Percentiles rank a stretch among this genome's conserved stretches.
These are phyloP conservation scores for Atta cephalotes DNA, from an alignment of 1,140 invertebrate genomes.

Conservation along the genomic window DNA sequence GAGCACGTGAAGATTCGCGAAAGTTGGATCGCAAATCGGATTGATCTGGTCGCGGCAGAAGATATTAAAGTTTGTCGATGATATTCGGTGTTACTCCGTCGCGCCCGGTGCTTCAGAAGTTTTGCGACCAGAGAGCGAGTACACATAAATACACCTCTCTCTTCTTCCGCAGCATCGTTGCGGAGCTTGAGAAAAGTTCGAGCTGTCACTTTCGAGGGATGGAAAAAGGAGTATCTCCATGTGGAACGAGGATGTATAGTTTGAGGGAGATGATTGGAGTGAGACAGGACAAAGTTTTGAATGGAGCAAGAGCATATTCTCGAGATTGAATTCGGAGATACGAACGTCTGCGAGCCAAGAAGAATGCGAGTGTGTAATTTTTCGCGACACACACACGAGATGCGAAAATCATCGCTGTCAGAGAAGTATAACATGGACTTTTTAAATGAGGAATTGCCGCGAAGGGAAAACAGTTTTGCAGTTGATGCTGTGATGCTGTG, in stretches of 20 bases:
- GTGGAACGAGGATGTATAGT: background rate
- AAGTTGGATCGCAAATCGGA: constrained; percentile 32
- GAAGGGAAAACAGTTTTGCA: constrained; percentile 35
- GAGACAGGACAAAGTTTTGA: constrained; percentile 61
- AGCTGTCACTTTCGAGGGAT: background rate
- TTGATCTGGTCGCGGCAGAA: constrained; percentile 35
- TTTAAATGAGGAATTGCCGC: constrained; percentile 50
- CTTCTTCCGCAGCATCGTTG: constrained; percentile 26
- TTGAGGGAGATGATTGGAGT: background rate
- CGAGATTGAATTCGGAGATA: constrained; percentile 67
- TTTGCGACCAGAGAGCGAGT: constrained; percentile 30
- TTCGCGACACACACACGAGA: constrained; percentile 25
- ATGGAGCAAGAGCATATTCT: constrained; percentile 54
- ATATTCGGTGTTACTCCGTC: constrained; percentile 39
- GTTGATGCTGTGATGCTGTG: background rate
- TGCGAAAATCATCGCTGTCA: background rate
- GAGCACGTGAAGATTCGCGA: constrained; percentile 19
- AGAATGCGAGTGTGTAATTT: constrained; percentile 69
- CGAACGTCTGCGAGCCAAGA: constrained; percentile 51
- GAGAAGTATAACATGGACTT: constrained; percentile 48
- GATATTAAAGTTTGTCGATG: constrained; percentile 64
- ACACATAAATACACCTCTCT: constrained; percentile 67
- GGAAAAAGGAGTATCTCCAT: background rate
- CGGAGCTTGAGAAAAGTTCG: constrained; percentile 53
- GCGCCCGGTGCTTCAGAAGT: constrained; percentile 27